Evolutionary conservation across 2,113 vertebrate species (phyloP).

Genomic region (Spermophilus dauricus): DNA sequence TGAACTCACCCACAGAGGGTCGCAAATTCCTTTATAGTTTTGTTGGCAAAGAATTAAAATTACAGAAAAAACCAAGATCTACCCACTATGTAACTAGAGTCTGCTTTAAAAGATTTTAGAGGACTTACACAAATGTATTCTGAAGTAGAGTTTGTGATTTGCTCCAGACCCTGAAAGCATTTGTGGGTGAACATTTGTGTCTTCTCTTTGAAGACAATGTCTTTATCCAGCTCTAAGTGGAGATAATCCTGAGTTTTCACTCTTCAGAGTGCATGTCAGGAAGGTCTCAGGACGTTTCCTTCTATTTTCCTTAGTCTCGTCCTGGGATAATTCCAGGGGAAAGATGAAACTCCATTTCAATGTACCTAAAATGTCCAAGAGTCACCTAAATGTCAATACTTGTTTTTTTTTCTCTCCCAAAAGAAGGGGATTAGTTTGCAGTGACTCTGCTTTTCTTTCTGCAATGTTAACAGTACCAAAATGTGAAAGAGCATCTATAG

Average conservation of each 20-base stretch:
- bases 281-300: neutral
- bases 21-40: conserved; percentile 13
- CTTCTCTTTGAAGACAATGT: conserved; percentile 36
- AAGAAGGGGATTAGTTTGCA: neutral
- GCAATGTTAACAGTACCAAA: neutral
- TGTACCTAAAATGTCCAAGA: conserved; percentile 37
- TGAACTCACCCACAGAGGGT: neutral
- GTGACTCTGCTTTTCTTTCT: neutral
- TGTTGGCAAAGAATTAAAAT: conserved; percentile 61
- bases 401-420: neutral
- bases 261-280: neutral
- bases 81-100: neutral
- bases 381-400: neutral
- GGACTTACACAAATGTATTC: neutral
- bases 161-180: neutral
- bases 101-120: conserved; percentile 46
- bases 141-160: conserved; percentile 40
- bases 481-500: neutral
- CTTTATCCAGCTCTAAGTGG: neutral
- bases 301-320: neutral
- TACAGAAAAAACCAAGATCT: conserved; percentile 45
- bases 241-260: neutral
- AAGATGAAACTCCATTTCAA: conserved; percentile 10
- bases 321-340: neutral
- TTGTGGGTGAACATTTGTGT: neutral